A percentile compares a stretch with the other conserved stretches of the same genome.
phyloP scores from a whole-genome alignment of 1,140 invertebrate species.

The Calycopis cecrops region DNA sequence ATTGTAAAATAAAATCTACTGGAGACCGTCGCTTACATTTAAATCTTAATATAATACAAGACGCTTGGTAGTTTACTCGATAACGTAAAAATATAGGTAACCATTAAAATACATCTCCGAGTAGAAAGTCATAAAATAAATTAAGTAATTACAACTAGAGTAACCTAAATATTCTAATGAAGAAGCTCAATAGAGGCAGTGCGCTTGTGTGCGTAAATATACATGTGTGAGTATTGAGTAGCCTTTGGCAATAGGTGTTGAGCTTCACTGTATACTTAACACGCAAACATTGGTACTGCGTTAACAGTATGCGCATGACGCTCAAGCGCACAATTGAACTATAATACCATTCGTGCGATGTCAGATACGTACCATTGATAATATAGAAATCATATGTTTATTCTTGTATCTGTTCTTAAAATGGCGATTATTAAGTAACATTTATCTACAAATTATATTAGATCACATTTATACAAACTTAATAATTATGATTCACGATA shows the following conservation, averaged over 20 bases:
- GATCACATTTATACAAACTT: constrained; percentile 20
- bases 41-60: constrained; percentile 9
- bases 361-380: no score
- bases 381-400: neutral
- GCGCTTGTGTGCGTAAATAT: no score
- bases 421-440: constrained; percentile 12
- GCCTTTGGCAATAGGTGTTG: no score
- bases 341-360: no score
- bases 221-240: no score
- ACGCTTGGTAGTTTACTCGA: neutral
- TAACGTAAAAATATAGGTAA: constrained; percentile 10
- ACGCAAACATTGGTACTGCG: no score
- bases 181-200: no score
- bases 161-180: neutral
- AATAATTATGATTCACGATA: constrained; percentile 18
- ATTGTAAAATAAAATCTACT: no score
- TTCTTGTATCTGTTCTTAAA: neutral
- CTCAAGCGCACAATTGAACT: no score
- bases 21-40: no score
- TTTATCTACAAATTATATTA: constrained; percentile 15
- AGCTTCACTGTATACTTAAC: no score
- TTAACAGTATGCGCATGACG: no score
- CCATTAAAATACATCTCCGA: constrained; percentile 1
- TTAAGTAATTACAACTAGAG: constrained; percentile 7
- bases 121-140: constrained; percentile 7